Conservation (phyloP, 2,888 invertebrate species). For the Disparrhopalites patrizii region DNA sequence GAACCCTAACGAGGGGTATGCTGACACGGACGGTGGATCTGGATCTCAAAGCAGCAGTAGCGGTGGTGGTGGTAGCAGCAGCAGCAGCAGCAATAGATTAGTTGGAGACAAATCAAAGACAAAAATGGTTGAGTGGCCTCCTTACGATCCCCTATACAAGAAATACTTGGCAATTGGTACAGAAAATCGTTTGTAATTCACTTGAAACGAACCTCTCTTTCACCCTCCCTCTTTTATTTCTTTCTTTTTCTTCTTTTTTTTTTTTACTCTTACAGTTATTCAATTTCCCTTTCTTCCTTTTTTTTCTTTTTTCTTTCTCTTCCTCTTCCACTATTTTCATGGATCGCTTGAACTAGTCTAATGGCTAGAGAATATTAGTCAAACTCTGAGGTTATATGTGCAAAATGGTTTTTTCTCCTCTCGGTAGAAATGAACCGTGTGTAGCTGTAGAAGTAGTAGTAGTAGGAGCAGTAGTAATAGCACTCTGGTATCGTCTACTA, state of each 20-base stretch:
- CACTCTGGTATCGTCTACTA: too few species aligned
- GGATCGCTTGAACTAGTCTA: not conserved
- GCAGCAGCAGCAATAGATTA: constrained; percentile 32
- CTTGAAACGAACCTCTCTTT: not conserved
- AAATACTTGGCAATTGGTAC: constrained; percentile 87
- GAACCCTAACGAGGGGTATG: constrained; percentile 84
- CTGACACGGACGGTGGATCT: constrained; percentile 55
- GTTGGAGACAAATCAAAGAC: constrained; percentile 56
- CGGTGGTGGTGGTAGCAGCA: constrained; percentile 29
- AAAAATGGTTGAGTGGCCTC: constrained; percentile 88
- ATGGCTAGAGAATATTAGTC: constrained; percentile 7
- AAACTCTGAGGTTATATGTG: constrained; percentile 5
- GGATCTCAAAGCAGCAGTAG: constrained; percentile 52
- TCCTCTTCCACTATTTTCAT: not conserved
- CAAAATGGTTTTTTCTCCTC: constrained; percentile 3
- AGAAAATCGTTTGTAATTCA: constrained; percentile 49
- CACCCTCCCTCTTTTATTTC: not conserved
- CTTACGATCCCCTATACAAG: constrained; percentile 87
- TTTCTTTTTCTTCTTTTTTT: not conserved
- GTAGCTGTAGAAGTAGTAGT: too few species aligned
- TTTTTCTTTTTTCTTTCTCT: not conserved
- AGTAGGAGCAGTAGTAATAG: too few species aligned
- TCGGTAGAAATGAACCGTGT: too few species aligned
- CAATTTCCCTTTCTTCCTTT: not conserved
- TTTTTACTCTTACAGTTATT: not conserved